phyloP scores from a whole-genome alignment of 1,140 invertebrate genomes.

The Panagrolaimus sp. region DNA sequence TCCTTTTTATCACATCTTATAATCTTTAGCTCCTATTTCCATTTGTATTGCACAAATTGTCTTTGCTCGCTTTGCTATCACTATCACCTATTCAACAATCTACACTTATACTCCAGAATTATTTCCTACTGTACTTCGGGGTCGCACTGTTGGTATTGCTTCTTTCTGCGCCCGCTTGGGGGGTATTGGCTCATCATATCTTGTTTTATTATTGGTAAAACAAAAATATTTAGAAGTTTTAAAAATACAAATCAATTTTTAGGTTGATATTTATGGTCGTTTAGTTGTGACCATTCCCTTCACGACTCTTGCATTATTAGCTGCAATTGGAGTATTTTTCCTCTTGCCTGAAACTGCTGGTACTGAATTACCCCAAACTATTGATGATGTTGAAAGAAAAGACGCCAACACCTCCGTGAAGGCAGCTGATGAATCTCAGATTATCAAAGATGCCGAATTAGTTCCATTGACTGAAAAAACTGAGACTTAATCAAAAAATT shows the following conservation, averaged over 20 bases:
- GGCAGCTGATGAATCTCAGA: too few species aligned
- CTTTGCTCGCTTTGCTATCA: slow-evolving; percentile 56
- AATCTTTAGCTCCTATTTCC: background rate
- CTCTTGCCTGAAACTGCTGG: slow-evolving; percentile 56
- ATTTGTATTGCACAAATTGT: slow-evolving; percentile 50
- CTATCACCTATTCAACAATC: slow-evolving; percentile 38
- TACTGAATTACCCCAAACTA: slow-evolving; percentile 52
- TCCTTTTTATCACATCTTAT: background rate
- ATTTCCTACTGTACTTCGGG: slow-evolving; percentile 61
- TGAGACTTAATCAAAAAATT: too few species aligned
- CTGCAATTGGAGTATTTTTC: slow-evolving; percentile 47
- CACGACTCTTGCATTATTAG: slow-evolving; percentile 42
- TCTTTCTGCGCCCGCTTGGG: slow-evolving; percentile 62
- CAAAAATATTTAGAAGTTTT: background rate
- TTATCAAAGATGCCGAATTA: too few species aligned
- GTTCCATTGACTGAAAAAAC: too few species aligned
- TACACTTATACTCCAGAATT: slow-evolving; percentile 60
- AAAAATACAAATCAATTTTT: slow-evolving; percentile 8
- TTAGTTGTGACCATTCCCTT: slow-evolving; percentile 53
- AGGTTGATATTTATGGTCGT: slow-evolving; percentile 49
- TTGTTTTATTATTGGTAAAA: slow-evolving; percentile 48
- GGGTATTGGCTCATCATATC: slow-evolving; percentile 60
- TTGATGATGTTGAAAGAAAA: slow-evolving; percentile 48
- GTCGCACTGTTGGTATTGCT: slow-evolving; percentile 61
- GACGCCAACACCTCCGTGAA: too few species aligned